Evolutionary conservation across 1,140 invertebrate species (phyloP).

Genomic region (Philotrypesis tridentata): DNA sequence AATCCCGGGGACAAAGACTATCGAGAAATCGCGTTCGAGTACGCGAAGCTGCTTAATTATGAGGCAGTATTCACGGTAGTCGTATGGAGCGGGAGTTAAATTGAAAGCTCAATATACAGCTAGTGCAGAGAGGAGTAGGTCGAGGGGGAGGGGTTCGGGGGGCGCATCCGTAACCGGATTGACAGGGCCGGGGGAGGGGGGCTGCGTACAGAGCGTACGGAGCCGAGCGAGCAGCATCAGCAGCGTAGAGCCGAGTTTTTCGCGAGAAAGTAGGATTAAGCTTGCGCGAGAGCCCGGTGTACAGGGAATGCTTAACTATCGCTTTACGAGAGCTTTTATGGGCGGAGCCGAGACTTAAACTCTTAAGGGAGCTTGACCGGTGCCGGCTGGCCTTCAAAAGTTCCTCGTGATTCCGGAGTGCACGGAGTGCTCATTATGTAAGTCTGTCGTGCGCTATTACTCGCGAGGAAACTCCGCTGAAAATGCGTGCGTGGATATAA

Average conservation of each 20-base stretch:
- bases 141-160: neutral
- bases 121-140: neutral
- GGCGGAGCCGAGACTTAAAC: neutral
- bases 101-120: slow-evolving; percentile 7
- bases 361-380: slow-evolving; percentile 31
- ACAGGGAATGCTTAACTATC: slow-evolving; percentile 41
- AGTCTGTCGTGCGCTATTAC: neutral
- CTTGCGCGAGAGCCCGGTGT: neutral
- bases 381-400: slow-evolving; percentile 13
- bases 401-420: neutral
- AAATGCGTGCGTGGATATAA: neutral
- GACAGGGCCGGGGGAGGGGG: neutral
- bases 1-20: neutral
- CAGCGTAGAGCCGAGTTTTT: slow-evolving; percentile 36
- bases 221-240: neutral
- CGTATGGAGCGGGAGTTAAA: neutral
- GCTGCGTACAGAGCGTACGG: no score
- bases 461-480: neutral
- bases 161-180: neutral
- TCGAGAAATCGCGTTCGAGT: neutral
- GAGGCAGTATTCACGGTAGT: neutral
- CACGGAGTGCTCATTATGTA: neutral
- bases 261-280: slow-evolving; percentile 33
- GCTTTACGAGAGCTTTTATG: slow-evolving; percentile 42
- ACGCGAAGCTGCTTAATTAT: neutral